Conservation (phyloP, 2,888 invertebrate species). For the Pyrrhia umbra region DNA sequence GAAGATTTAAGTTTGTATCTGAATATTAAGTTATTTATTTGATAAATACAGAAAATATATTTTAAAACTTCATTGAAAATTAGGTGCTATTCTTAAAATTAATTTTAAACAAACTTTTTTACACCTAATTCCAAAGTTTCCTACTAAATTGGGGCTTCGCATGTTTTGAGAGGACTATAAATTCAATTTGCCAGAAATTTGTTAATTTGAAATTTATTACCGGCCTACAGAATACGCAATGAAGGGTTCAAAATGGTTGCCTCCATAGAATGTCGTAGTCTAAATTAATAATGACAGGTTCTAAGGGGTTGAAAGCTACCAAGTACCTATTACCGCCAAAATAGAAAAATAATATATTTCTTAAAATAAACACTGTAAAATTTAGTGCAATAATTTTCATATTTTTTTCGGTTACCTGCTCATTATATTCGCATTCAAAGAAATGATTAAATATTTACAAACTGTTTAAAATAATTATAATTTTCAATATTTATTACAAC, state of each 20-base stretch:
- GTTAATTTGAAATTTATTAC: slow-evolving; percentile 59
- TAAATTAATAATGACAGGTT: slow-evolving; percentile 51
- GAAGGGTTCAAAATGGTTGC: slow-evolving; percentile 48
- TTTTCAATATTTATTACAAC: too few relatives aligned
- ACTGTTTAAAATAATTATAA: too few relatives aligned
- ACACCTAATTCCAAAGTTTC: slow-evolving; percentile 28
- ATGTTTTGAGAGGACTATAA: slow-evolving; percentile 55
- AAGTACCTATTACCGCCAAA: neutral
- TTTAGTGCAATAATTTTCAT: too few relatives aligned
- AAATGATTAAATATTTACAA: too few relatives aligned
- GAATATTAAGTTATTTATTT: too few relatives aligned
- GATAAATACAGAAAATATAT: too few relatives aligned
- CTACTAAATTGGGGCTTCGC: slow-evolving; percentile 30
- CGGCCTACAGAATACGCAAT: slow-evolving; percentile 51
- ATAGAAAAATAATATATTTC: neutral
- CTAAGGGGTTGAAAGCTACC: slow-evolving; percentile 14
- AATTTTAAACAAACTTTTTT: slow-evolving; percentile 25
- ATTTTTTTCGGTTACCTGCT: too few relatives aligned
- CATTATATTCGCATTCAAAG: too few relatives aligned
- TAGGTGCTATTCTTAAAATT: neutral
- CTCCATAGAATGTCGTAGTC: slow-evolving; percentile 41
- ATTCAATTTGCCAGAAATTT: slow-evolving; percentile 58
- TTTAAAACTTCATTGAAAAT: too few relatives aligned
- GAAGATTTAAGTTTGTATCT: neutral
- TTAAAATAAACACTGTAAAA: too few relatives aligned